Evolutionary conservation across 1,140 invertebrate species (phyloP), one percentile per base, ranked within the genome.

Genomic region (Sarcophaga bullata): DNA sequence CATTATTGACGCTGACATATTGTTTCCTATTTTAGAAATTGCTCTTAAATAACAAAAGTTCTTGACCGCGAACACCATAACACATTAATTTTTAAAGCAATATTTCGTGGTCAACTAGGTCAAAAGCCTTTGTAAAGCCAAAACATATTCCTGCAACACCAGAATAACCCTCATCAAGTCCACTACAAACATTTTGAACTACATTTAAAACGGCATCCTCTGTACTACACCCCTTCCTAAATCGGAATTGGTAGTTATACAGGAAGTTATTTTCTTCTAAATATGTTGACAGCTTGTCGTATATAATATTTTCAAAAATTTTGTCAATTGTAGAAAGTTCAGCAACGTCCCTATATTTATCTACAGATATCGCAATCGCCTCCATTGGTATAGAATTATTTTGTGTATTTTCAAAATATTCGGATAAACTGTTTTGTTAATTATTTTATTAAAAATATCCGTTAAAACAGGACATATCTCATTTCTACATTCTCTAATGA

Each of bases 91-190:
- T n/a, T n/a, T n/a, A n/a, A n/a, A n/a, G n/a, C n/a, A n/a, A n/a
- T n/a, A n/a, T n/a, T n/a, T n/a, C n/a, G n/a, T 75, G 73, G 47
- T 75, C 58, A 6, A 62, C 58, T 17, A 62, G 11, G 47, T 75
- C 73, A 75, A 75, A 75, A 75, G 73, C 73, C 13, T 75, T 75
- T 37, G 73, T 75, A 47, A 47, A 47, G 47, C 47, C 73, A 1
- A 46, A 75, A 6, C 48, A 75, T 13, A 75, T 47, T 15, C 73
- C 73, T 48, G 73, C 73, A 8, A 75, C 73, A 6, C 37, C 73
- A 48, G 0, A 6, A 13, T 1, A 75, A 47, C 73, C 73, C 3
- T 47, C 11, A n/a, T 75, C 73, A 0, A 75, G 13, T 11, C 37
- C 73, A 4, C 1, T 47, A 47, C 73, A 75, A 47, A 75, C 47